Evolutionary conservation across 2,113 vertebrate species (phyloP), one percentile per base, ranked within the genome.

Genomic region (Dolichallabes microphthalmus): DNA sequence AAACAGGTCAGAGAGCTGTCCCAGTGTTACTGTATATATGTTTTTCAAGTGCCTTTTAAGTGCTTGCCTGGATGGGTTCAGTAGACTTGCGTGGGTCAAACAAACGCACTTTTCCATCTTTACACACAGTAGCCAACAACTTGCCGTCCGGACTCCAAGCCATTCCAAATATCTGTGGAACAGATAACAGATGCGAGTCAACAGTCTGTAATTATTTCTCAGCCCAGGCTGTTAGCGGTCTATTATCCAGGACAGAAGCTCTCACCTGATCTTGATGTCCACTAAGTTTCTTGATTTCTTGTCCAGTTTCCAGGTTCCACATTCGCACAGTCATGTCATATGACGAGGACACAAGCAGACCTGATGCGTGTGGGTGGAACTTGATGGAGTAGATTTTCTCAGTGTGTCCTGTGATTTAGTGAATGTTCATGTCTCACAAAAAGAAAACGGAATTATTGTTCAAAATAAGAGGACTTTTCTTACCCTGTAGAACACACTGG

Each of bases 321-420:
- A 99, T 92, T 52, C 96, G 92, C 89, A 99, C 89, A 0, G 93
- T 97, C 88, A 96, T 94, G 90, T 99, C 98, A 0, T 98, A 99
- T 64, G 98, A 99, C 12, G 97, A 97, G 32, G 98, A 99, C 4
- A 94, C 97, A 86, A 99, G 91, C 66, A 99, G 81, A 3, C 96
- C 90, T 0, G 95, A 94, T 0, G 97, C 97, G 91, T 94, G 7
- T 0, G 98, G 97, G 90, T 99, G 97, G 90, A 97, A 99, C 85
- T 92, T 94, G 86, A 99, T 92, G 60, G 97, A 97, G 93, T 99
- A 99, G 90, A 99, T 98, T 93, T 98, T 98, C 92, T 99, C 98
- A 0, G 94, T 97, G 93, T 99, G 98, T 66, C 97, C 98, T 96
- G 76, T 0, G 32, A 88, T 52, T 63, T 30, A 15, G 61, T 50